Conservation (phyloP, 2,888 invertebrate genomes). For the Anagyrus pseudococci region DNA sequence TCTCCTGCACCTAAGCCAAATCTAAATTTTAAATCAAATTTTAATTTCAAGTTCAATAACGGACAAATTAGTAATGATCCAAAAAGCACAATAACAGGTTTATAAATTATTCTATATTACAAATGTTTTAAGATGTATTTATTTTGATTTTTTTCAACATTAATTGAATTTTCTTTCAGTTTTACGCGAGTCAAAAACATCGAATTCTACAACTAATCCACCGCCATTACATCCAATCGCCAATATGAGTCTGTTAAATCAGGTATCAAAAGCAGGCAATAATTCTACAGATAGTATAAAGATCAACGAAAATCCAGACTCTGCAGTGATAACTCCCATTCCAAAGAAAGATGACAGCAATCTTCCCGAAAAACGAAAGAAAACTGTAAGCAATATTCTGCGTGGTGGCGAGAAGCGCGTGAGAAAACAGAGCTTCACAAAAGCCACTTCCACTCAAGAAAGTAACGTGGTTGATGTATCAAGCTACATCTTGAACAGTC, state of each 20-base stretch:
- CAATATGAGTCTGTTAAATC: constrained; percentile 55
- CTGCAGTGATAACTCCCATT: constrained; percentile 59
- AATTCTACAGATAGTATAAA: constrained; percentile 55
- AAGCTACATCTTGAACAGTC: constrained; percentile 53
- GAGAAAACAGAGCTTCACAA: constrained; percentile 53
- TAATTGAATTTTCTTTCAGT: constrained; percentile 45
- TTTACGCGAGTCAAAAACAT: constrained; percentile 57
- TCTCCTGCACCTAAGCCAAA: constrained; percentile 65
- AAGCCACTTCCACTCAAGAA: constrained; percentile 49
- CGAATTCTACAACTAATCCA: constrained; percentile 55
- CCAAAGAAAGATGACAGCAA: constrained; percentile 53
- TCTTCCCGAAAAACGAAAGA: constrained; percentile 53
- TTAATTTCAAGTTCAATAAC: constrained; percentile 64
- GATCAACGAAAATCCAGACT: constrained; percentile 59
- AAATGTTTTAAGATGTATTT: not conserved
- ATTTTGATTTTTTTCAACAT: constrained; percentile 10
- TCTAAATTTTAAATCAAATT: constrained; percentile 68
- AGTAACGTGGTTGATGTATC: constrained; percentile 46
- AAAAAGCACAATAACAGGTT: constrained; percentile 69
- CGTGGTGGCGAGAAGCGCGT: constrained; percentile 53
- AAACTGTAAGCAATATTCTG: constrained; percentile 56
- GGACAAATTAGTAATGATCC: constrained; percentile 70
- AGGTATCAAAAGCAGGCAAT: constrained; percentile 47
- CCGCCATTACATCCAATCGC: constrained; percentile 60
- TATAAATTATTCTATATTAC: constrained; percentile 47